Evolutionary conservation across 2,888 invertebrate species (phyloP).

Genomic region (Diadegma fenestrale): DNA sequence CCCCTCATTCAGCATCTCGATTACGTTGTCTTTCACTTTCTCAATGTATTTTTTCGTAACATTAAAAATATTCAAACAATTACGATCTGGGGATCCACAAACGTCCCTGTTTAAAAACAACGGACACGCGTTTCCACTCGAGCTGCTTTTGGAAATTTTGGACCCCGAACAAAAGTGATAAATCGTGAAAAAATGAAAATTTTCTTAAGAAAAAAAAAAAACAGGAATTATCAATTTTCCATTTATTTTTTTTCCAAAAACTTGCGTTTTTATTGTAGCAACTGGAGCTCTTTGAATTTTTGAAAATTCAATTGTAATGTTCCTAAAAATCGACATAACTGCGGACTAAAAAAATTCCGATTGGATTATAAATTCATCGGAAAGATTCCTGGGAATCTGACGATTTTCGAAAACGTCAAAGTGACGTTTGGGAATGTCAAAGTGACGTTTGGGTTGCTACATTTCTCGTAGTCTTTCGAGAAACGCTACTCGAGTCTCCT

Average conservation of each 20-base stretch:
- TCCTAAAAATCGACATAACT: not conserved
- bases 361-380: too few relatives aligned
- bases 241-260: too few relatives aligned
- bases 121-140: too few relatives aligned
- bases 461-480: conserved; percentile 8
- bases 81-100: not conserved
- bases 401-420: not conserved
- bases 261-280: not conserved
- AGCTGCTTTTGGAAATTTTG: too few relatives aligned
- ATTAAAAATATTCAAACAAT: not conserved
- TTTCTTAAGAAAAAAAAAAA: too few relatives aligned
- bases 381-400: not conserved
- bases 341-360: not conserved
- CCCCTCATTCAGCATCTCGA: conserved; percentile 14
- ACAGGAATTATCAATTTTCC: too few relatives aligned
- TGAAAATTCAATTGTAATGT: not conserved
- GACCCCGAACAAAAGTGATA: too few relatives aligned
- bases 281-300: not conserved
- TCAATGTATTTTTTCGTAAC: not conserved
- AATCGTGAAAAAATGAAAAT: too few relatives aligned
- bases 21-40: conserved; percentile 2
- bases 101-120: not conserved
- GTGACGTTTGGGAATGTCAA: too few relatives aligned
- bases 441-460: not conserved
- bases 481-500: conserved; percentile 4